Evolutionary conservation across 2,113 vertebrate genomes (phyloP), one percentile per base, ranked within the genome.

Genomic region (Ceyx melanurus): DNA sequence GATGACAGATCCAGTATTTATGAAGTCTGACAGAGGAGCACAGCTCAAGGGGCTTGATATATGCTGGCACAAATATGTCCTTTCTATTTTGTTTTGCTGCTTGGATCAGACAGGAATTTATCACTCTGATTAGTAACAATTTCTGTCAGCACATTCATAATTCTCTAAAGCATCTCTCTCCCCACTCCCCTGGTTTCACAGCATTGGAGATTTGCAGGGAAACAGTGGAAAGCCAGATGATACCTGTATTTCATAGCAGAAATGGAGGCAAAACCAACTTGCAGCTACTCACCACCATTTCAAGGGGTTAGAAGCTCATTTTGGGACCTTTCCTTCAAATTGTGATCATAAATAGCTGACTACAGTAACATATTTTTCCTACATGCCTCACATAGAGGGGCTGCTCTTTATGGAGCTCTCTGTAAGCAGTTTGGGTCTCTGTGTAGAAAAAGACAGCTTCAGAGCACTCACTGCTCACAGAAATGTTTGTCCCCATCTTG

Each of bases 121-220:
- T 96, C 93, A 96, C 78, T 93, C 83, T 96, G 91, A 95, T 97
- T 94, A 95, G 92, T 88, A 81, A 72, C 6, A 95, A 97, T 90
- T 96, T 94, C 94, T 95, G 82, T 94, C 95, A 97, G 73, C 72
- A 90, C 86, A 94, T 91, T 90, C 86, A 77, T 85, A 94, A 95
- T 72, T 50, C 35, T 95, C 82, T 87, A 97, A 93, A 97, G 64
- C 77, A 92, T 91, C 88, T 72, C 33, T 79, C 51, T 90, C 95
- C 17, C 60, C 78, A 16, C 12, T 45, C 86, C 83, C 61, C 64
- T 35, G 29, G 31, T 87, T 95, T 91, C 83, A 45, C 46, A 75
- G 66, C 78, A 92, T 94, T 87, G 83, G 82, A 94, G 31, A 78
- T 86, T 71, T 54, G 43, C 37, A 91, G n/a, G 35, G 62, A 88